Conservation (phyloP, 2,113 vertebrate genomes). For the Heliornis fulica region DNA sequence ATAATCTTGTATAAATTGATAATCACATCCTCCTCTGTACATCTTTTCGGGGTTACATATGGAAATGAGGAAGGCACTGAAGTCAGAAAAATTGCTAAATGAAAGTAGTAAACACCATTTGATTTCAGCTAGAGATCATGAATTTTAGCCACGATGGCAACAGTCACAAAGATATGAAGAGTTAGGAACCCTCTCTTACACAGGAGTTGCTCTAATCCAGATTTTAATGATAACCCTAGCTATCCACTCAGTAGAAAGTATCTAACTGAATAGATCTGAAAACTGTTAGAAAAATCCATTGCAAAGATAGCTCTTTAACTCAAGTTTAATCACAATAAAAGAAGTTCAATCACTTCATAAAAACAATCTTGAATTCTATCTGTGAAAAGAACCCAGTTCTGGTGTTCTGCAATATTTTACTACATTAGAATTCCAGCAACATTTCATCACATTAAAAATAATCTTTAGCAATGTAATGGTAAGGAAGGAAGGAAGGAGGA, state of each 20-base stretch:
- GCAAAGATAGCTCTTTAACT: neutral
- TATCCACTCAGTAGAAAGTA: neutral
- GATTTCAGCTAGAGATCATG: neutral
- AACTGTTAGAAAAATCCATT: neutral
- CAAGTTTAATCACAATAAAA: neutral
- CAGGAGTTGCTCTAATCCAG: neutral
- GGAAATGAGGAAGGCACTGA: neutral
- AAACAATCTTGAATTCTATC: neutral
- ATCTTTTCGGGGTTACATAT: neutral
- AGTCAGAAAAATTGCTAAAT: neutral
- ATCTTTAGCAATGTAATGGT: neutral
- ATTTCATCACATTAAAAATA: neutral
- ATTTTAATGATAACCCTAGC: neutral
- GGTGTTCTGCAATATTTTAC: neutral
- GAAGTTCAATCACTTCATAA: neutral
- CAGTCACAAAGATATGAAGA: neutral
- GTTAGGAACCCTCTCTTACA: neutral
- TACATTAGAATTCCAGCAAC: neutral
- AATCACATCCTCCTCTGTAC: neutral
- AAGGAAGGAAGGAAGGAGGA: neutral
- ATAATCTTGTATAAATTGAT: neutral
- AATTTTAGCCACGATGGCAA: neutral
- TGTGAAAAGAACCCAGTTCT: neutral
- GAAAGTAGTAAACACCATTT: neutral
- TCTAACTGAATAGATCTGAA: neutral